Conservation (phyloP, 2,113 vertebrate genomes). For the Meles meles region DNA sequence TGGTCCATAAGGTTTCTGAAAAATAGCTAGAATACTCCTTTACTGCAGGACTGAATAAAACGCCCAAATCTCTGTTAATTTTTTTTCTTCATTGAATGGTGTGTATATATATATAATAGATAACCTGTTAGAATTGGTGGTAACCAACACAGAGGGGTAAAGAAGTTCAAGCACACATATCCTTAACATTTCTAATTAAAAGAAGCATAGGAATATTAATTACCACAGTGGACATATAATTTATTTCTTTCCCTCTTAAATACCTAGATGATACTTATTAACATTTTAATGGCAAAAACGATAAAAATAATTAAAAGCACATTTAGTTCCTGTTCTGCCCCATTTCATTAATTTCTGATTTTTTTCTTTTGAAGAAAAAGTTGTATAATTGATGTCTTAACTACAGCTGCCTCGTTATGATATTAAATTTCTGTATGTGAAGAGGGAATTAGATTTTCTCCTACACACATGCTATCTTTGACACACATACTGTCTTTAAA, state of each 20-base stretch:
- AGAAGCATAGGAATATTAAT: neutral
- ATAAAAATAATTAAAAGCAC: slow-evolving; percentile 51
- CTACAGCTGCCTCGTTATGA: neutral
- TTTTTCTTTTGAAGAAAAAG: neutral
- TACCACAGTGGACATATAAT: neutral
- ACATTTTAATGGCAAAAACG: slow-evolving; percentile 21
- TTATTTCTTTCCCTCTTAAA: slow-evolving; percentile 14
- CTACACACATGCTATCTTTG: neutral
- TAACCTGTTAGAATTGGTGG: slow-evolving; percentile 1
- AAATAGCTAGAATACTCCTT: slow-evolving; percentile 57
- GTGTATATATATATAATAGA: neutral
- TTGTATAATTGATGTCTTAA: neutral
- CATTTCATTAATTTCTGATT: slow-evolving; percentile 14
- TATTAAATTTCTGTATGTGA: slow-evolving; percentile 6
- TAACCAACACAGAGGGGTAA: neutral
- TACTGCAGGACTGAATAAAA: slow-evolving; percentile 50
- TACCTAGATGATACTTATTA: neutral
- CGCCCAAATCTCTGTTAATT: slow-evolving; percentile 48
- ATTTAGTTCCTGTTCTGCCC: slow-evolving; percentile 35
- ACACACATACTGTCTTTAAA: neutral
- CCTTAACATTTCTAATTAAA: slow-evolving; percentile 2
- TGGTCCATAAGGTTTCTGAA: slow-evolving; percentile 61
- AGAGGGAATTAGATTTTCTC: neutral
- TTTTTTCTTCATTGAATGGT: slow-evolving; percentile 39
- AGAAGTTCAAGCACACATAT: neutral